phyloP scores from a whole-genome alignment of 2,888 invertebrate species.

The Oligia strigilis region DNA sequence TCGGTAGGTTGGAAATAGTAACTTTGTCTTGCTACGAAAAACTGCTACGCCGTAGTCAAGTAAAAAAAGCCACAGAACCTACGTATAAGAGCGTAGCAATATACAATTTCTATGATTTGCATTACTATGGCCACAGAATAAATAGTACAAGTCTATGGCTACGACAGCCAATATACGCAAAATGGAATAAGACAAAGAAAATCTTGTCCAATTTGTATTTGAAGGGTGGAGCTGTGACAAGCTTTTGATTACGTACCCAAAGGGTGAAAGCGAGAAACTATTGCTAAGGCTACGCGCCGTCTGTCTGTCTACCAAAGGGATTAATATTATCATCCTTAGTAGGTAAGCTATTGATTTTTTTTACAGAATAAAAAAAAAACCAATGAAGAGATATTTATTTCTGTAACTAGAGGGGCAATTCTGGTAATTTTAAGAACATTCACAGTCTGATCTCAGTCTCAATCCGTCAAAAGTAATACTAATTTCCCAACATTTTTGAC shows the following conservation, averaged over 20 bases:
- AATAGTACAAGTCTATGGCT: too few species aligned
- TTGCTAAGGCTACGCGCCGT: neutral
- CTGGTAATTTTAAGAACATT: too few species aligned
- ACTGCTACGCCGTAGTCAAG: constrained; percentile 36
- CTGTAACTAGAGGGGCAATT: too few species aligned
- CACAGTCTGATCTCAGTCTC: too few species aligned
- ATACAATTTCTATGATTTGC: neutral
- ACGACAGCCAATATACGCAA: too few species aligned
- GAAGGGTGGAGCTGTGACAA: neutral
- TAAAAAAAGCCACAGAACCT: neutral
- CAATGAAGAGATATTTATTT: too few species aligned
- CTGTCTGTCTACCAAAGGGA: neutral
- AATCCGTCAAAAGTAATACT: too few species aligned
- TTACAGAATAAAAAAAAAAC: neutral
- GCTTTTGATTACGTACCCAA: neutral
- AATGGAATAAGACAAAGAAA: neutral
- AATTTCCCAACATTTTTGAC: too few species aligned
- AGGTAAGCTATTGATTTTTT: too few species aligned
- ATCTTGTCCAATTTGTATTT: neutral
- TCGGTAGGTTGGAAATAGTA: neutral
- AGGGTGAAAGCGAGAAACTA: neutral
- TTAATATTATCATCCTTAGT: too few species aligned
- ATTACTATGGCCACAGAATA: neutral
- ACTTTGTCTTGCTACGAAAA: constrained; percentile 20
- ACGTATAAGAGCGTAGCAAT: constrained; percentile 26